phyloP scores from a whole-genome alignment of 2,888 invertebrate species.

The Pycnomerus fuliginosus region DNA sequence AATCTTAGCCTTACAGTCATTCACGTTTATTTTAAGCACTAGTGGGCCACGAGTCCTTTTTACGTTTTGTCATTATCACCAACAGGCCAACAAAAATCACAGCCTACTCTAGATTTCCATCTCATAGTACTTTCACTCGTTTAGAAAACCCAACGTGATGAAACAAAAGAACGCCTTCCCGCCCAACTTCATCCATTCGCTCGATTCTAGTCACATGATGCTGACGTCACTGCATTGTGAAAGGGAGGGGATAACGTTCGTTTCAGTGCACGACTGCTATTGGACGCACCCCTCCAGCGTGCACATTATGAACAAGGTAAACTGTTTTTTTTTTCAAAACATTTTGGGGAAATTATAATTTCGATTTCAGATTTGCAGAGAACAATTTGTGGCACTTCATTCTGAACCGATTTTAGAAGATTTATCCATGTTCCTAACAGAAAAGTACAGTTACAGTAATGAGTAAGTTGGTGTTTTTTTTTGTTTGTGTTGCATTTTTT shows the following conservation, averaged over 20 bases:
- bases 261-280: slow-evolving; percentile 98
- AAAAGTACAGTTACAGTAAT: slow-evolving; percentile 65
- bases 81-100: too few relatives aligned
- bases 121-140: too few relatives aligned
- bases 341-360: slow-evolving; percentile 11
- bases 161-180: slow-evolving; percentile 98
- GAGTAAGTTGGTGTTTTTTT: slow-evolving; percentile 53
- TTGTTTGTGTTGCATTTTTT: slow-evolving; percentile 12
- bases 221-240: slow-evolving; percentile 89
- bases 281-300: slow-evolving; percentile 96
- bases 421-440: slow-evolving; percentile 71
- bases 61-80: too few relatives aligned
- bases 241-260: slow-evolving; percentile 80
- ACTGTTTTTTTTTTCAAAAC: slow-evolving; percentile 1
- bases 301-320: slow-evolving; percentile 82
- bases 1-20: too few relatives aligned
- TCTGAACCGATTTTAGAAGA: slow-evolving; percentile 88
- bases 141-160: slow-evolving; percentile 78
- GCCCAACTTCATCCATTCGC: slow-evolving; percentile 97
- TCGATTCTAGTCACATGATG: slow-evolving; percentile 99
- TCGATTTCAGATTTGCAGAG: slow-evolving; percentile 79
- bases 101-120: too few relatives aligned
- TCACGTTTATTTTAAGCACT: too few relatives aligned
- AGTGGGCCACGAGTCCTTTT: too few relatives aligned
- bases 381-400: slow-evolving; percentile 96